Evolutionary conservation across 2,113 vertebrate species (phyloP).

Genomic region (Herpailurus yagouaroundi): DNA sequence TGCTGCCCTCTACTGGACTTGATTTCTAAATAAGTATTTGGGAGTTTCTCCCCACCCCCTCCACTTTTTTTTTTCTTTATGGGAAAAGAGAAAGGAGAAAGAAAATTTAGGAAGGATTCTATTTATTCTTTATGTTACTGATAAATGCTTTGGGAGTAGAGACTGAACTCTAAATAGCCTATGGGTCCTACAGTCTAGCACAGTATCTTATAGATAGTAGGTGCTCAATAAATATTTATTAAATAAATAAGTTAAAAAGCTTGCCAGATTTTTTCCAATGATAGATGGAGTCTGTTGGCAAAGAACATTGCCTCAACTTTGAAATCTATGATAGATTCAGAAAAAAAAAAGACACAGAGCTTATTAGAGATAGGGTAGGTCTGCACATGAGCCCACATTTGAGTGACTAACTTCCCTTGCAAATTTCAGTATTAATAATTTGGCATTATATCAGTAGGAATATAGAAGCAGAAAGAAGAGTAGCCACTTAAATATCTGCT

Average conservation of each 20-base stretch:
- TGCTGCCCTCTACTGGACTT: slow-evolving; percentile 72
- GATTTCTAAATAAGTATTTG: slow-evolving; percentile 36
- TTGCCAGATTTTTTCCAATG: background rate
- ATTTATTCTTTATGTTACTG: slow-evolving; percentile 11
- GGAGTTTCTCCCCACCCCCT: background rate
- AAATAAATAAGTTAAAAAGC: background rate
- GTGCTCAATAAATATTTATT: background rate
- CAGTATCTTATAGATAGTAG: background rate
- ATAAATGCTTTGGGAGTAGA: background rate
- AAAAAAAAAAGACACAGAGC: background rate
- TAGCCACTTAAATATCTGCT: background rate
- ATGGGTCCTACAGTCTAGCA: background rate
- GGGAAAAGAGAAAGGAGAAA: background rate
- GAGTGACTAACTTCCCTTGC: background rate
- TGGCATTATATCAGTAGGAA: background rate
- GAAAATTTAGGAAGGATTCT: background rate
- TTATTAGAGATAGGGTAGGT: background rate
- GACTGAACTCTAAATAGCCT: background rate
- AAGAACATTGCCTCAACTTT: background rate
- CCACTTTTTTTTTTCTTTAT: background rate
- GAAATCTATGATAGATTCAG: background rate
- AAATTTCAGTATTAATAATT: background rate
- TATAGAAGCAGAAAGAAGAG: background rate
- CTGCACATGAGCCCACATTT: background rate
- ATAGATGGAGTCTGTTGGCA: background rate